phyloP scores from a whole-genome alignment of 2,888 invertebrate species.

The Ephialtes manifestator region DNA sequence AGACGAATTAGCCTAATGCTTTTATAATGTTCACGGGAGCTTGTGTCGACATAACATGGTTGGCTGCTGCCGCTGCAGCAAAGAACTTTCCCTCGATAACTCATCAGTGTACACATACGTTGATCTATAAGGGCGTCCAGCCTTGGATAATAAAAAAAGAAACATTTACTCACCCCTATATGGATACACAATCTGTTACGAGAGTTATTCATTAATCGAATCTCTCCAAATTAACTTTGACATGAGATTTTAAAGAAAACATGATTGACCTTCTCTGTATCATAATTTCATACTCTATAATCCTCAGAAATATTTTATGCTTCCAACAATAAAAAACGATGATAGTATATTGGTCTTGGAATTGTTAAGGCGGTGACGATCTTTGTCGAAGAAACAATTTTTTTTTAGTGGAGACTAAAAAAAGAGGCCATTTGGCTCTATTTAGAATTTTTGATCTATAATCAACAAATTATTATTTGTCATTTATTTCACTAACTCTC shows the following conservation, averaged over 20 bases:
- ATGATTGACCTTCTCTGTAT: not conserved
- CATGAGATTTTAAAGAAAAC: not conserved
- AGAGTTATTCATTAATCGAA: not conserved
- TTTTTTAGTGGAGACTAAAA: too few species aligned
- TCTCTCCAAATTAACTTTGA: not conserved
- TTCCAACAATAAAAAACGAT: not conserved
- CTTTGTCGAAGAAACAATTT: too few species aligned
- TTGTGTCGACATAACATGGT: conserved; percentile 10
- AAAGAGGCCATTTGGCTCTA: too few species aligned
- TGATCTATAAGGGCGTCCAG: conserved; percentile 26
- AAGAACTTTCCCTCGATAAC: conserved; percentile 20
- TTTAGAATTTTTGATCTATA: too few species aligned
- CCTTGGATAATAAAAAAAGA: conserved; percentile 20
- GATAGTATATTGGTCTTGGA: too few species aligned
- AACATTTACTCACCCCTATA: conserved; percentile 33
- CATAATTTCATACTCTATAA: not conserved
- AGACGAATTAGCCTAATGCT: conserved; percentile 70
- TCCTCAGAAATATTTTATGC: not conserved
- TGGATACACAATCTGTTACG: conserved; percentile 3
- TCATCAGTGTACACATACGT: conserved; percentile 17
- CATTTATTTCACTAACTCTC: too few species aligned
- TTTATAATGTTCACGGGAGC: conserved; percentile 69
- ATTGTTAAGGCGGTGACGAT: too few species aligned
- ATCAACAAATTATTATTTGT: too few species aligned
- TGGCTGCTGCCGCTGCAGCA: not conserved